These are phyloP conservation scores for Zygogramma bicolorata DNA, from an alignment of 2,888 invertebrate species.

Conservation along the genomic window DNA sequence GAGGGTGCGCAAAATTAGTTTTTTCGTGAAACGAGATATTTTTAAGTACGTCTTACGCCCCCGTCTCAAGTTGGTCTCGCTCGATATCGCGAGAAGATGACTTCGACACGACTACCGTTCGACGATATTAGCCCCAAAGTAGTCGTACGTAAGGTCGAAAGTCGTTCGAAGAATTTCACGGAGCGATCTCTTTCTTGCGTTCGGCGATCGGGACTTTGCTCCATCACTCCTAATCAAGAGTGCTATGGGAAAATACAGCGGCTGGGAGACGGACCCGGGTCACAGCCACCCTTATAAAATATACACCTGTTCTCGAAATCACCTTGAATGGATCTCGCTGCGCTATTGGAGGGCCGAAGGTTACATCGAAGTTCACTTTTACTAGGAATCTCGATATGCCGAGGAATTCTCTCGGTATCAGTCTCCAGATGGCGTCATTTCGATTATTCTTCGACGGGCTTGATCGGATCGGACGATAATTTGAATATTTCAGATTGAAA, in stretches of 20 bases:
- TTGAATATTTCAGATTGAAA: background rate
- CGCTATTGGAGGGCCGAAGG: slow-evolving; percentile 7
- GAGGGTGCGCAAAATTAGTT: slow-evolving; percentile 61
- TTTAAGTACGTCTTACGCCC: slow-evolving; percentile 52
- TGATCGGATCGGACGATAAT: background rate
- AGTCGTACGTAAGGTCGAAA: background rate
- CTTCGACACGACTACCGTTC: no score
- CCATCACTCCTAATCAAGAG: slow-evolving; percentile 38
- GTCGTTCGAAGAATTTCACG: background rate
- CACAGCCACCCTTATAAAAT: slow-evolving; percentile 40
- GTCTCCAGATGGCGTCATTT: background rate
- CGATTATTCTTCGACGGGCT: background rate
- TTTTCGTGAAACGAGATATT: slow-evolving; percentile 62
- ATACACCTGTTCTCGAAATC: slow-evolving; percentile 44
- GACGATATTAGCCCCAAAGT: background rate
- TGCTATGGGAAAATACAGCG: slow-evolving; percentile 45
- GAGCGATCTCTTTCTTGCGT: background rate
- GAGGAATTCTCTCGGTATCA: background rate
- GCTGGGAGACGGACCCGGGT: slow-evolving; percentile 39
- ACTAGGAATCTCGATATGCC: slow-evolving; percentile 12
- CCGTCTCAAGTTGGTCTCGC: slow-evolving; percentile 19
- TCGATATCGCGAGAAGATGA: background rate
- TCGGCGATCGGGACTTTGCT: slow-evolving; percentile 11
- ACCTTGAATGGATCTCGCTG: slow-evolving; percentile 32
- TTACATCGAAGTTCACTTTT: slow-evolving; percentile 20